These are phyloP conservation scores for Ptychoptera albimana DNA, from an alignment of 2,888 invertebrate genomes.

Conservation along the genomic window DNA sequence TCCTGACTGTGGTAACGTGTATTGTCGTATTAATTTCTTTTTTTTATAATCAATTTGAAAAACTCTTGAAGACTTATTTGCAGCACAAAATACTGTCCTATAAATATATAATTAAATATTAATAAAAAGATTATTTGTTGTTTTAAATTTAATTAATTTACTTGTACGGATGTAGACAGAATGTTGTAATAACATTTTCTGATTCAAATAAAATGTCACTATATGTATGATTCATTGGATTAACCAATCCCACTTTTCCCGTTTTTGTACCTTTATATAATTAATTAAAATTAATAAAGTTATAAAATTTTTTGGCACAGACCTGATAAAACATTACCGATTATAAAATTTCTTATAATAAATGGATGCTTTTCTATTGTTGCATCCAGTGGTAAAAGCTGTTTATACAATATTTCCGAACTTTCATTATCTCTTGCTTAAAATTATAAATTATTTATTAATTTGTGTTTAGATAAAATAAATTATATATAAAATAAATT, in stretches of 20 bases:
- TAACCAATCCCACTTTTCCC: slow-evolving; percentile 34
- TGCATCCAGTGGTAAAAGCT: slow-evolving; percentile 33
- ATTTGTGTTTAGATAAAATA: too few species aligned
- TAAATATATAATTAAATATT: too few species aligned
- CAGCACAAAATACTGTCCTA: too few species aligned
- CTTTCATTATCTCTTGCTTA: not conserved
- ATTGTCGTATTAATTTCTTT: too few species aligned
- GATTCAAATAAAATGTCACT: slow-evolving; percentile 29
- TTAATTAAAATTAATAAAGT: not conserved
- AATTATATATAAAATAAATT: not conserved
- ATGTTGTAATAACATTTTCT: slow-evolving; percentile 26
- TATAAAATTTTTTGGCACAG: not conserved
- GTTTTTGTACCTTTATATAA: slow-evolving; percentile 27
- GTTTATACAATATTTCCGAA: slow-evolving; percentile 4
- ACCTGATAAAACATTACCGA: slow-evolving; percentile 30
- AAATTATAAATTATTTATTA: not conserved
- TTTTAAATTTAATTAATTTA: too few species aligned
- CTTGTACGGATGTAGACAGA: slow-evolving; percentile 31
- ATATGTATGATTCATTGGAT: slow-evolving; percentile 34
- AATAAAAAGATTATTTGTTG: too few species aligned
- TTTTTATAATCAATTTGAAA: too few species aligned
- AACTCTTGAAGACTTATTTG: too few species aligned
- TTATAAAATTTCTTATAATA: slow-evolving; percentile 37
- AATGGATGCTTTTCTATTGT: slow-evolving; percentile 33
- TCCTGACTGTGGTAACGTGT: too few species aligned